A percentile compares a stretch with the other conserved stretches of the same genome.
Conservation (phyloP, 2,888 invertebrate species). For the Candidula unifasciata region DNA sequence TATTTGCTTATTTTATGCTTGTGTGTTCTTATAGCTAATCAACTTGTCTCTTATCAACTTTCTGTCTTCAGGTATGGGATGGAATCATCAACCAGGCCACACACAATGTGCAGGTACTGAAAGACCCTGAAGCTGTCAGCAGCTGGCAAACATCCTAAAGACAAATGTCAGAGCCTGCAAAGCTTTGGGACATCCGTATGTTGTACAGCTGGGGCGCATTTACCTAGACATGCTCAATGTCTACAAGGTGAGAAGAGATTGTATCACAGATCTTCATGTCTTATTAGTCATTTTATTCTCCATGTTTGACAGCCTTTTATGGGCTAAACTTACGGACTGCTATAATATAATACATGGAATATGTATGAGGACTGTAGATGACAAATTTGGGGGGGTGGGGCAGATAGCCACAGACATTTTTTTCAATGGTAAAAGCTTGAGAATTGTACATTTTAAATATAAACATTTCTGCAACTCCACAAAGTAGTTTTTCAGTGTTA, state of each 20-base stretch:
- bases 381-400: too few relatives aligned
- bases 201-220: conserved; percentile 94
- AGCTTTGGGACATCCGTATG: conserved; percentile 96
- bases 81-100: conserved; percentile 97
- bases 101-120: conserved; percentile 95
- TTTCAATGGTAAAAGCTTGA: too few relatives aligned
- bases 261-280: too few relatives aligned
- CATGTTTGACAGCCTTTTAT: too few relatives aligned
- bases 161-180: conserved; percentile 99
- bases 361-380: too few relatives aligned
- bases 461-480: too few relatives aligned
- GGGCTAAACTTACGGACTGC: too few relatives aligned
- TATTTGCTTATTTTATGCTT: background rate
- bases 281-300: too few relatives aligned
- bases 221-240: conserved; percentile 99
- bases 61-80: conserved; percentile 86
- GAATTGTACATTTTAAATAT: too few relatives aligned
- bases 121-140: conserved; percentile 97
- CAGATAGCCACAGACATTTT: too few relatives aligned
- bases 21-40: background rate
- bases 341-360: too few relatives aligned
- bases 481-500: too few relatives aligned
- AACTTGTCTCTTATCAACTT: background rate
- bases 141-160: conserved; percentile 97
- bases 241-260: conserved; percentile 85